phyloP scores from a whole-genome alignment of 1,140 invertebrate species.

The Zaprionus lachaisei region DNA sequence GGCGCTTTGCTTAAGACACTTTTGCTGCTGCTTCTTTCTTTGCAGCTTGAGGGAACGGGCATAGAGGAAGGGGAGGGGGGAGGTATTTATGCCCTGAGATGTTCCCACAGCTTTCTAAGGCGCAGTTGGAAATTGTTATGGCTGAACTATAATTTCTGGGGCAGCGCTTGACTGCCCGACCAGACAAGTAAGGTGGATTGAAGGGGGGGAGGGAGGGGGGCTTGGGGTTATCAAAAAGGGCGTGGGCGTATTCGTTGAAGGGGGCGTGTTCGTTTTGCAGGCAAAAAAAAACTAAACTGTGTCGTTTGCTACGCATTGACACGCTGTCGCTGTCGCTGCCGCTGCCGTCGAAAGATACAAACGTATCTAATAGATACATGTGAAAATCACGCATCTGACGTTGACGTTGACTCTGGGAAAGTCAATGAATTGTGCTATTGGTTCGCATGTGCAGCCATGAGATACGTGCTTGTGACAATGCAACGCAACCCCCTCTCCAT shows the following conservation, averaged over 20 bases:
- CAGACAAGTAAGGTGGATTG: background rate
- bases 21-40: background rate
- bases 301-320: constrained; percentile 81
- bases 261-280: background rate
- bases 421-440: constrained; percentile 79
- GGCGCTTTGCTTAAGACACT: constrained; percentile 20
- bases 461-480: constrained; percentile 76
- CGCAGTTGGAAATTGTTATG: constrained; percentile 48
- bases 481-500: background rate
- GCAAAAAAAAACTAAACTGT: constrained; percentile 60
- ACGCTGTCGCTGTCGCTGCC: constrained; percentile 47
- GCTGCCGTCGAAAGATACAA: constrained; percentile 57
- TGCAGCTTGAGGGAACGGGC: too few relatives aligned
- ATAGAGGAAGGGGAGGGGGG: background rate
- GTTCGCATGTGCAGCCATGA: constrained; percentile 56
- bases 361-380: constrained; percentile 83
- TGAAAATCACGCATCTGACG: constrained; percentile 77
- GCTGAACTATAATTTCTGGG: constrained; percentile 53
- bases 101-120: constrained; percentile 52
- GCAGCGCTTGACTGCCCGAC: constrained; percentile 17
- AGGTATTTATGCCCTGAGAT: background rate
- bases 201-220: background rate
- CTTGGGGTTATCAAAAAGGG: background rate
- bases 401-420: constrained; percentile 56
- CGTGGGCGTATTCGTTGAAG: background rate